Evolutionary conservation across 2,113 vertebrate genomes (phyloP).

Genomic region (Aplodontia rufa): DNA sequence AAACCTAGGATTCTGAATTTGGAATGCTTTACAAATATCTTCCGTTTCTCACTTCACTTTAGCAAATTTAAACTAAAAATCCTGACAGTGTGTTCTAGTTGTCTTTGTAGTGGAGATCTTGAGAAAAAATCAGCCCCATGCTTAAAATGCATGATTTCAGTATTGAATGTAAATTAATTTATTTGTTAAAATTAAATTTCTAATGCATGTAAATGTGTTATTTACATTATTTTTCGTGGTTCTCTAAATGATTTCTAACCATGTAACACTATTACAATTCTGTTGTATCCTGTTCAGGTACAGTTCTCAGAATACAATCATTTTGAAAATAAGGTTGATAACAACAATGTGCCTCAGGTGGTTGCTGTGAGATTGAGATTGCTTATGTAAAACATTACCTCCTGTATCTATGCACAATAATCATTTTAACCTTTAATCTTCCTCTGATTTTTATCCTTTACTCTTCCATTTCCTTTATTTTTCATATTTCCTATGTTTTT

Average conservation of each 20-base stretch:
- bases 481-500: not conserved
- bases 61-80: not conserved
- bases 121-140: not conserved
- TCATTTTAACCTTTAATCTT: not conserved
- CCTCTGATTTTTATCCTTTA: not conserved
- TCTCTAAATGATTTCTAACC: not conserved
- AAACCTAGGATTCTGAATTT: conserved; percentile 32
- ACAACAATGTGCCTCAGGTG: not conserved
- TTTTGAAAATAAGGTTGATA: not conserved
- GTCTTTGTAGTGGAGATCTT: not conserved
- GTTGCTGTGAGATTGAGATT: not conserved
- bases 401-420: not conserved
- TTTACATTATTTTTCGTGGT: not conserved
- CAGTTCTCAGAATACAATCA: not conserved
- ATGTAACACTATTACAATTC: not conserved
- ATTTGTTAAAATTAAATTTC: conserved; percentile 15
- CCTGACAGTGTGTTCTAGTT: not conserved
- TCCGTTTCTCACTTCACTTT: not conserved
- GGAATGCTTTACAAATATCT: not conserved
- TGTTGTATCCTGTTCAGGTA: no score
- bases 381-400: not conserved
- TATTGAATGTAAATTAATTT: not conserved
- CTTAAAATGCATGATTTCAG: not conserved
- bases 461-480: not conserved
- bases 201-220: not conserved